Percentiles rank a stretch among this genome's conserved stretches.
phyloP scores from a whole-genome alignment of 2,113 vertebrate species.

The Plecotus auritus region DNA sequence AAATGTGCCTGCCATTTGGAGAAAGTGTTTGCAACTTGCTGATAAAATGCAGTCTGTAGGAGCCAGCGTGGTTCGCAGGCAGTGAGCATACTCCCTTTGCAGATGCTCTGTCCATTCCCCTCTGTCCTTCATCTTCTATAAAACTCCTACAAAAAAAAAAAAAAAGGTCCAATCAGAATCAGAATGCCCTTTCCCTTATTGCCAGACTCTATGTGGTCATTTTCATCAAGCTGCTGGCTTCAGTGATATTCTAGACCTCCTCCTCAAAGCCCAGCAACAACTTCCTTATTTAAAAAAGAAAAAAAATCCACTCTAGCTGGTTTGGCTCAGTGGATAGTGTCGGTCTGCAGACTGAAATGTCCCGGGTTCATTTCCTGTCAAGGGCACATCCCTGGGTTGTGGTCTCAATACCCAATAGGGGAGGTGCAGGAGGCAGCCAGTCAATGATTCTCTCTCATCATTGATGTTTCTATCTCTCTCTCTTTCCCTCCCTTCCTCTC shows the following conservation, averaged over 20 bases:
- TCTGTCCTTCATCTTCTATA: background rate
- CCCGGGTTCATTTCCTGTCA: no score
- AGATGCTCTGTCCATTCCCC: background rate
- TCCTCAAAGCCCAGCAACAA: background rate
- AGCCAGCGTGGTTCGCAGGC: fast-evolving
- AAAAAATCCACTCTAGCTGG: no score
- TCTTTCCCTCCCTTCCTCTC: no score
- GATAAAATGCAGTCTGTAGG: background rate
- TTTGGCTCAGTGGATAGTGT: no score
- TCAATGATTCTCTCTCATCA: no score
- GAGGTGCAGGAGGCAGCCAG: no score
- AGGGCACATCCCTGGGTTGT: no score
- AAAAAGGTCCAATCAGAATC: background rate
- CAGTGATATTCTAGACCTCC: background rate
- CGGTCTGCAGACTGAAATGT: no score
- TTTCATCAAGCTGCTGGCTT: background rate
- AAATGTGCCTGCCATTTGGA: background rate
- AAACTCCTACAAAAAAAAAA: background rate
- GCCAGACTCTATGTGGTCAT: background rate
- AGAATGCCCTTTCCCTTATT: background rate
- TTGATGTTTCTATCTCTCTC: no score
- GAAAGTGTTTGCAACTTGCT: background rate
- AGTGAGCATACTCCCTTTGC: background rate
- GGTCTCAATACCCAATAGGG: no score
- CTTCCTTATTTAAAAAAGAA: background rate